Evolutionary conservation across 2,113 vertebrate genomes (phyloP), one percentile per base, ranked within the genome.

Genomic region (Aphelocoma coerulescens): DNA sequence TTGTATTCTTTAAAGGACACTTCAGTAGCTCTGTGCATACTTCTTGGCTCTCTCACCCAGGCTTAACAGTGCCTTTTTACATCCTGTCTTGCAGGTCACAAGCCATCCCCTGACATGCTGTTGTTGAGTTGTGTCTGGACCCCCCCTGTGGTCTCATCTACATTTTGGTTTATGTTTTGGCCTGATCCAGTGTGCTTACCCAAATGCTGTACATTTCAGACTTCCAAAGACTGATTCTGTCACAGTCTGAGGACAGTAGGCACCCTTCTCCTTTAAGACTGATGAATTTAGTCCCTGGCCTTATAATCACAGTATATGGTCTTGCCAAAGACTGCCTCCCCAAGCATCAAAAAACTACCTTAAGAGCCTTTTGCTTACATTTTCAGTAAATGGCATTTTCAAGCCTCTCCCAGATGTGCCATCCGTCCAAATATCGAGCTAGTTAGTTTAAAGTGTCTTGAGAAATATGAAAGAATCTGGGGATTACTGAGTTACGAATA

Each of bases 371-470:
- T 90, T 82, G n/a, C 74, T 69, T 85, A 51, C 30, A 37, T 66
- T 73, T 94, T 58, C 78, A 69, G 48, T 49, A 76, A 79, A 59
- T 54, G 44, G 15, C n/a, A 79, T 88, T 85, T 86, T 88, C 78
- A 91, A 69, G 63, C 49, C 49, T 44, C 75, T 80, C 75, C 72
- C 72, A 77, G 37, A 69, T 96, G 51, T 88, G 75, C 72, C 71
- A 37, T 54, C 55, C 39, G 21, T 69, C 63, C 78, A 62, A 49
- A 66, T 32, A 26, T 30, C 0, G 0, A 63, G 23, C 30, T 84
- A 65, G 27, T 81, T 89, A 46, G 27, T 71, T 80, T 67, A 63
- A 52, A 86, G 30, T 26, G 63, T 86, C 49, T 74, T 78, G 65
- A 74, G 68, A 88, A 88, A 73, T 17, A 16, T 54, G 33, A 51